A percentile compares a stretch with the other conserved stretches of the same genome.
phyloP scores from a whole-genome alignment of 1,140 invertebrate species.

The Adoxophyes honmai region DNA sequence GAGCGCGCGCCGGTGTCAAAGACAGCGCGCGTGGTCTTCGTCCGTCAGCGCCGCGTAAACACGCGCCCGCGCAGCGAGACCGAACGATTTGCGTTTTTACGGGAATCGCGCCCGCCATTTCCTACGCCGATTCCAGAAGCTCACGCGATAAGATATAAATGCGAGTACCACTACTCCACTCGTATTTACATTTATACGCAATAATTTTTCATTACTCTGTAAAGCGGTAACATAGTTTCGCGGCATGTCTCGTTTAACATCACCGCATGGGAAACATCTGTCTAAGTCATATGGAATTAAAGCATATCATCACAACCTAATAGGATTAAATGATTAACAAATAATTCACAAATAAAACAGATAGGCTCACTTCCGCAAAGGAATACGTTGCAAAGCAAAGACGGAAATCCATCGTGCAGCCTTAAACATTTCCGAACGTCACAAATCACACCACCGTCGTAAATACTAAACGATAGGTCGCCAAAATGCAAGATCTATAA shows the following conservation, averaged over 20 bases:
- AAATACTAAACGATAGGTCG: slow-evolving; percentile 25
- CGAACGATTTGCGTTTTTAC: slow-evolving; percentile 62
- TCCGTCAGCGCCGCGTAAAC: slow-evolving; percentile 71
- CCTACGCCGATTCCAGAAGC: slow-evolving; percentile 11
- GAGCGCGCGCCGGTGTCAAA: slow-evolving; percentile 67
- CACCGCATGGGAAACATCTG: neutral
- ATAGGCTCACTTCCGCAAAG: slow-evolving; percentile 11
- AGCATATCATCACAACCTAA: no score
- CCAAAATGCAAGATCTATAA: slow-evolving; percentile 74
- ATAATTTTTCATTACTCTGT: no score
- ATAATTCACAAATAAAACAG: slow-evolving; percentile 14
- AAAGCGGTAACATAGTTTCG: neutral
- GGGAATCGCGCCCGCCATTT: slow-evolving; percentile 33
- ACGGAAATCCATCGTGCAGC: slow-evolving; percentile 50
- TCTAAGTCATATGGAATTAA: no score
- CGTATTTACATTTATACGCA: no score
- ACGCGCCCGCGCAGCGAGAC: slow-evolving; percentile 29
- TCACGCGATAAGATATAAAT: slow-evolving; percentile 11
- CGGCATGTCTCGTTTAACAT: no score
- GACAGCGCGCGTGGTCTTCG: slow-evolving; percentile 50
- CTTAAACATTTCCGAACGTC: slow-evolving; percentile 73
- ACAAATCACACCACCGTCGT: slow-evolving; percentile 69
- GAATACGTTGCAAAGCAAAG: slow-evolving; percentile 31
- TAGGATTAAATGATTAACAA: no score
- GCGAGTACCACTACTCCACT: no score